Evolutionary conservation across 2,797 vertebrate genomes (phyloP), one percentile per base, ranked within the genome.

Genomic region (Sardinella longiceps): DNA sequence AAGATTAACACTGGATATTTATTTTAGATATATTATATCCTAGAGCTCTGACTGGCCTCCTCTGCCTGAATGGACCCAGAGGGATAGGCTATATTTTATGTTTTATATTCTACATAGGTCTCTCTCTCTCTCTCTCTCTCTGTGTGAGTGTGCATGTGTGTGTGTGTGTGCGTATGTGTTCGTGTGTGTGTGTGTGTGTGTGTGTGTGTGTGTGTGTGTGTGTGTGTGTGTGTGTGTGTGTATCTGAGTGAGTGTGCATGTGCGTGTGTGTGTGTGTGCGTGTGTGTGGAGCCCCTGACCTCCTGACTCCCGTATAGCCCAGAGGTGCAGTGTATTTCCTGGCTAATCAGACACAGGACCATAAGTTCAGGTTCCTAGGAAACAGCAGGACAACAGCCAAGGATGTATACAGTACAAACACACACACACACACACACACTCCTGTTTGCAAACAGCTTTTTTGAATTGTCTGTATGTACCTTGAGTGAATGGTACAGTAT

Each of bases 391-490:
- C 28, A 1, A 25, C 25, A 63, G 60, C 25, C 25, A 63, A 63
- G 60, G 25, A 11, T n/a, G n/a, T n/a, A n/a, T n/a, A n/a, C n/a
- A n/a, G 10, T 9, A 60, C 58, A 60, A 60, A 63, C 60, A 63
- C 60, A 63, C 60, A 63, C 60, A 43, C 43, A 63, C 60, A 63
- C 28, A 63, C 60, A 63, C 60, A 63, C 60, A 63, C 60, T 63
- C 60, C n/a, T 12, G 25, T 63, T 28, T 30, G 3, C 60, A 30
- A 30, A 63, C 2, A 1, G 30, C 25, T 66, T 0, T 60, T 60
- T n/a, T 60, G 23, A 60, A 60, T 60, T 1, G 58, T 60, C 28
- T 60, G 63, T 33, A 15, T 33, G 63, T 33, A 30, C 11, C 28
- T 70, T 2, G 25, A 70, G 33, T 70, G 63, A 70, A 33, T 25